Base-by-base conservation (phyloP, 2,888 invertebrate species). In the Vanessa cardui region DNA sequence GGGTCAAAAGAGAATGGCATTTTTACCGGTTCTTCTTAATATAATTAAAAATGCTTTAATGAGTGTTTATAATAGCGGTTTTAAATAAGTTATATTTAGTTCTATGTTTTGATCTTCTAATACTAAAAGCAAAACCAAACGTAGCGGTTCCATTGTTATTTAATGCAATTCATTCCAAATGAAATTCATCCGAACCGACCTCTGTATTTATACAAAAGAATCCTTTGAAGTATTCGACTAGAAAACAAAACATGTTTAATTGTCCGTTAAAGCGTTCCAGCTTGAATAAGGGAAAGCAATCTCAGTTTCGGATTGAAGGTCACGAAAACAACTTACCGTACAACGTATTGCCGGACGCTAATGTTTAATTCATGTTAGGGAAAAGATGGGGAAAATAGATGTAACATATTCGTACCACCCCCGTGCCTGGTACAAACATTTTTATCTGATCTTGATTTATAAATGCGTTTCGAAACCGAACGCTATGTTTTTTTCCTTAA, bases 361-460 rank as follows among this genome's bases (percentile, higher is more conserved):
- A 73, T 74, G 67, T 71, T 68, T 74, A 70, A 74, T 74, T 74
- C 73, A 74, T 70, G 33, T 62, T 31, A 56, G 59, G 58, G 69
- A 52, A 62, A 65, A 59, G 58, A 68, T 62, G 68, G 58, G 63
- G 61, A 49, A 65, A 69, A 62, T 58, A 54, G 72, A 59, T 68
- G 67, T 52, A 71, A 72, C 66, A 68, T 69, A 74, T 74, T 68
- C 64, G 71, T 72, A 58, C 71, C 62, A 59, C 68, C 63, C n/a
- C 64, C 68, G 73, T 70, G 68, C 68, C 62, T 74, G 72, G 71
- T 52, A 70, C 72, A 50, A 68, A 67, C 59, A 64, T 64, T 64
- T 69, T 70, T 66, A 31, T 63, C 60, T 46, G 44, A 26, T 52
- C 33, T 12, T 50, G 60, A 46, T 50, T 50, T 21, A 39, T 58